phyloP scores from a whole-genome alignment of 2,113 vertebrate genomes.

The Epinephelus fuscoguttatus region DNA sequence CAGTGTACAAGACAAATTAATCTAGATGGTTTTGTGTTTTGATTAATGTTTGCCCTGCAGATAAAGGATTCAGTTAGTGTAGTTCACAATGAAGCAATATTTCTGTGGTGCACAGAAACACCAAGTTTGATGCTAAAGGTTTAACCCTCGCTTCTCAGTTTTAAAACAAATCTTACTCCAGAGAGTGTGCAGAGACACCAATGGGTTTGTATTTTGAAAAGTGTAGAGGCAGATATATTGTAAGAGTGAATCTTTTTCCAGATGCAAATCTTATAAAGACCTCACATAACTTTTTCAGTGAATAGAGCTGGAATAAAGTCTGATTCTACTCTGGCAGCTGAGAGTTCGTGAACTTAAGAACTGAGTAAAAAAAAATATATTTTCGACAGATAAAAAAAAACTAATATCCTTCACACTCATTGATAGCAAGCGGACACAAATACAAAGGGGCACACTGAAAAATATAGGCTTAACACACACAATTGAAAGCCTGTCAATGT shows the following conservation, averaged over 20 bases:
- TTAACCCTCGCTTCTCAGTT: not conserved
- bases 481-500: not conserved
- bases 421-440: slow-evolving; percentile 15
- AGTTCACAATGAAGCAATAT: not conserved
- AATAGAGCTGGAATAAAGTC: slow-evolving; percentile 1
- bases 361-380: not conserved
- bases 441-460: slow-evolving; percentile 3
- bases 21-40: slow-evolving; percentile 9
- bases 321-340: not conserved
- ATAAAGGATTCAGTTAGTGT: slow-evolving; percentile 6
- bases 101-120: not conserved
- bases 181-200: not conserved
- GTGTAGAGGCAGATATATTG: not conserved
- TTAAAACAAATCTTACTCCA: not conserved
- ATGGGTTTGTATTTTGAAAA: slow-evolving; percentile 1
- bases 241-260: not conserved
- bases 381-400: not conserved
- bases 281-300: not conserved
- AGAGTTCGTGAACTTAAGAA: not conserved
- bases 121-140: not conserved
- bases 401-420: not conserved
- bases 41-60: slow-evolving; percentile 14
- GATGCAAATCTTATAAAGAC: not conserved
- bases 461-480: not conserved
- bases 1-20: slow-evolving; percentile 15